Percentiles rank a stretch among this genome's conserved stretches.
These are phyloP conservation scores for Arion vulgaris DNA, from an alignment of 1,140 invertebrate genomes.

Conservation along the genomic window DNA sequence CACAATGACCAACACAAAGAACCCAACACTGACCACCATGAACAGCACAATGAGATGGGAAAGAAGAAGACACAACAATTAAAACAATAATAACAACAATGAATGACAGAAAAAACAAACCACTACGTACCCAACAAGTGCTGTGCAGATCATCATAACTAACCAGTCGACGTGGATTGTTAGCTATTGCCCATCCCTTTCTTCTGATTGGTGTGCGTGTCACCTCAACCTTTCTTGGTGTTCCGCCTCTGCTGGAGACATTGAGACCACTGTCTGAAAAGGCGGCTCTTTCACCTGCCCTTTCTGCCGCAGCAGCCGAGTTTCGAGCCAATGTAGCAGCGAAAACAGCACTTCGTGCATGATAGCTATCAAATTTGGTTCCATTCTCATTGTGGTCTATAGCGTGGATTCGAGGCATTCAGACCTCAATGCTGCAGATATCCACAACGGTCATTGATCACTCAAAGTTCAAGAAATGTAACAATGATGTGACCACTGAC, in stretches of 20 bases:
- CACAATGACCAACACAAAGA: no score
- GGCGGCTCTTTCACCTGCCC: not conserved
- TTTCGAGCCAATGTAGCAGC: conserved; percentile 5
- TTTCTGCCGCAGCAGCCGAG: not conserved
- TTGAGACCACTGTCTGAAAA: not conserved
- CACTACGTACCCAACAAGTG: conserved; percentile 57
- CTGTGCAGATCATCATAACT: conserved; percentile 48
- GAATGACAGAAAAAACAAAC: no score
- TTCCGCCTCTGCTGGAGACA: not conserved
- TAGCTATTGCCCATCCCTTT: conserved; percentile 54
- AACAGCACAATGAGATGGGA: no score
- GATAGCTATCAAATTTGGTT: conserved; percentile 9
- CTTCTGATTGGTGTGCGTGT: conserved; percentile 12
- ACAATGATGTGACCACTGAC: no score
- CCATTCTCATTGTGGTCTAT: conserved; percentile 3
- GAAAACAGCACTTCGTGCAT: conserved; percentile 26
- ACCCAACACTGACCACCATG: no score
- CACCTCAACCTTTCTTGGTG: not conserved
- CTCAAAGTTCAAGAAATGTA: not conserved
- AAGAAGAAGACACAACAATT: no score
- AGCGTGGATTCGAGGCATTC: conserved; percentile 36
- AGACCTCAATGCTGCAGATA: not conserved
- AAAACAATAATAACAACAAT: no score
- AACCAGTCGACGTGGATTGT: conserved; percentile 48
- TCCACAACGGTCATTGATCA: not conserved